Evolutionary conservation across 2,888 invertebrate species (phyloP).

Genomic region (Drosophila aldrichi): DNA sequence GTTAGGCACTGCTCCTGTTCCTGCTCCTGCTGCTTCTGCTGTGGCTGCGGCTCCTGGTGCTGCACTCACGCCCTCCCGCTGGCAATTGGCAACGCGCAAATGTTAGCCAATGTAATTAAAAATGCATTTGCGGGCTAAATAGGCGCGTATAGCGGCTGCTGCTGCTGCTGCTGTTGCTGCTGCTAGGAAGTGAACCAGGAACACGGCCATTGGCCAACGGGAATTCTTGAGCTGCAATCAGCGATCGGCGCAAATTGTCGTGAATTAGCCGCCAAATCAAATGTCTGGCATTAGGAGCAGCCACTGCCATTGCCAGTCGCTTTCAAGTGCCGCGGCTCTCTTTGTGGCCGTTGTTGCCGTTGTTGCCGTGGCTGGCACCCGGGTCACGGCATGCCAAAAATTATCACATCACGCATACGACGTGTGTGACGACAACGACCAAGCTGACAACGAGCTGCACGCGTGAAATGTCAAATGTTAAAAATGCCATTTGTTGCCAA

Average conservation of each 20-base stretch:
- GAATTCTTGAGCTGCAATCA: constrained; percentile 42
- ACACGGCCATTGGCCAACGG: constrained; percentile 29
- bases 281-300: constrained; percentile 67
- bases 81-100: constrained; percentile 58
- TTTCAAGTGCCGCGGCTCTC: constrained; percentile 63
- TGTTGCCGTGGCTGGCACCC: constrained; percentile 8
- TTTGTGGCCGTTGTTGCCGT: neutral
- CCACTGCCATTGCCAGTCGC: constrained; percentile 36
- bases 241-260: constrained; percentile 75
- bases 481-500: constrained; percentile 72
- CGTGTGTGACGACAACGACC: constrained; percentile 56
- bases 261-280: constrained; percentile 66
- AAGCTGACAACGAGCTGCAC: constrained; percentile 49
- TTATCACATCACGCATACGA: constrained; percentile 81
- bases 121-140: constrained; percentile 72
- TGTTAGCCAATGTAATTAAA: constrained; percentile 78
- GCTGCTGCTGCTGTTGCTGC: too few species aligned
- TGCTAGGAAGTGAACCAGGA: constrained; percentile 31
- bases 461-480: constrained; percentile 81
- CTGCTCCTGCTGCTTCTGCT: too few species aligned
- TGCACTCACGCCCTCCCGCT: neutral
- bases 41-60: too few species aligned
- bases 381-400: constrained; percentile 69
- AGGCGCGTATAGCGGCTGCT: constrained; percentile 52
- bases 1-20: constrained; percentile 10